Evolutionary conservation across 2,888 invertebrate species (phyloP), one percentile per base, ranked within the genome.

Genomic region (Linnaemya vulpina): DNA sequence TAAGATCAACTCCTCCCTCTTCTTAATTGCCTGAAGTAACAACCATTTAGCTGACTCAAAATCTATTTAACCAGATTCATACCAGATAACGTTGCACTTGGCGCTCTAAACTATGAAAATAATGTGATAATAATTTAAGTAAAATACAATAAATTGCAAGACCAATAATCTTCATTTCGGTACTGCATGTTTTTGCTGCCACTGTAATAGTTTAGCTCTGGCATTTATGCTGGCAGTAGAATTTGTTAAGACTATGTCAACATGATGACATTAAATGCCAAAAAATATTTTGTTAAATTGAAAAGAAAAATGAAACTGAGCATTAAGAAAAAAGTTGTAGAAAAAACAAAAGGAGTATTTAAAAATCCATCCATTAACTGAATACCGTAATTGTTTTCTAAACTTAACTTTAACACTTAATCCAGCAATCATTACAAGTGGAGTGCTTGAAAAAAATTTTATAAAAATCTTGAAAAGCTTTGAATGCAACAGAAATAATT

Each of bases 171-270:
- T n/a, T 49, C 5, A 17, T 15, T 17, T 30, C 5, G 3, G 38
- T 20, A 51, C 10, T n/a, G 1, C 17, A 5, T 43, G 1, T n/a
- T 25, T 43, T 63, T 15, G 7, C 25, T 15, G 1, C 15, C 9
- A 43, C 22, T 43, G 63, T 40, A 63, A 9, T 51, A n/a, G 46
- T 49, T 46, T 11, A 0, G 10, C 17, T 38, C 3, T 40, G n/a
- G 40, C 60, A 9, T 46, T 62, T 62, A 38, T 62, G 10, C 20
- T 60, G 15, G 8, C 20, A 38, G 35, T 15, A 35, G 53, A 20
- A 10, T 58, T n/a, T 74, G 22, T 30, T 65, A 55, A 65, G 55
- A 43, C 30, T 15, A 25, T 65, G 30, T 76, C 53, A 75, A 30
- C 15, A 20, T 76, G 20, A 55, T 63, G 53, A 53, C 30, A 40